phyloP scores from a whole-genome alignment of 2,888 invertebrate genomes.

The Dynastes maya region DNA sequence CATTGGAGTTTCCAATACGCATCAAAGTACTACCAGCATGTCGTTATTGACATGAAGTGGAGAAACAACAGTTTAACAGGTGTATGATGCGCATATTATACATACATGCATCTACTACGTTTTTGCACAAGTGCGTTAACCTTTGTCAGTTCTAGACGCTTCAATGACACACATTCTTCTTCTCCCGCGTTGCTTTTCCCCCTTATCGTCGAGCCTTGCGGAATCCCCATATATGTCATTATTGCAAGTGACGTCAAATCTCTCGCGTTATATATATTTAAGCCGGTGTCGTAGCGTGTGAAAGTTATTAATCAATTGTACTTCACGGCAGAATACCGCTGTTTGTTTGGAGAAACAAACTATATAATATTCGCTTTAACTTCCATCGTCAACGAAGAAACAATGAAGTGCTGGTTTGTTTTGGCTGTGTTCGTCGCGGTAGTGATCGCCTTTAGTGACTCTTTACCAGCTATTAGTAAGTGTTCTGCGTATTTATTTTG shows the following conservation, averaged over 20 bases:
- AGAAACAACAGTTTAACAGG: slow-evolving; percentile 6
- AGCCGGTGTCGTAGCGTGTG: not conserved
- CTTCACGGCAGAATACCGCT: not conserved
- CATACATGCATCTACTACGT: not conserved
- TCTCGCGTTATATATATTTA: slow-evolving; percentile 11
- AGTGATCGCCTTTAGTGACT: not conserved
- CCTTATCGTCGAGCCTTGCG: slow-evolving; percentile 22
- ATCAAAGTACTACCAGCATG: not conserved
- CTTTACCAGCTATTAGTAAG: slow-evolving; percentile 27
- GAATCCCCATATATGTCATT: slow-evolving; percentile 37
- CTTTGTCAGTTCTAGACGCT: slow-evolving; percentile 48
- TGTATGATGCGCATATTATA: not conserved
- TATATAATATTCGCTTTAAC: not conserved
- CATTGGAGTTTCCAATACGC: too few relatives aligned
- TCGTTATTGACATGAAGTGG: slow-evolving; percentile 5
- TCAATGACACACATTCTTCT: slow-evolving; percentile 51
- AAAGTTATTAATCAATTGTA: slow-evolving; percentile 11
- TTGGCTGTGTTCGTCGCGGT: not conserved
- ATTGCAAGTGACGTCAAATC: slow-evolving; percentile 41
- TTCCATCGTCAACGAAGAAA: not conserved
- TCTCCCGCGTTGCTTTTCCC: slow-evolving; percentile 27
- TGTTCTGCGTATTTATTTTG: not conserved
- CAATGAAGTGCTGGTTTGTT: slow-evolving; percentile 22
- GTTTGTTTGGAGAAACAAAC: not conserved
- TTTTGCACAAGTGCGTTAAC: slow-evolving; percentile 35